Base-by-base conservation (phyloP, 2,113 vertebrate genomes). In the Nothocercus nigrocapillus region DNA sequence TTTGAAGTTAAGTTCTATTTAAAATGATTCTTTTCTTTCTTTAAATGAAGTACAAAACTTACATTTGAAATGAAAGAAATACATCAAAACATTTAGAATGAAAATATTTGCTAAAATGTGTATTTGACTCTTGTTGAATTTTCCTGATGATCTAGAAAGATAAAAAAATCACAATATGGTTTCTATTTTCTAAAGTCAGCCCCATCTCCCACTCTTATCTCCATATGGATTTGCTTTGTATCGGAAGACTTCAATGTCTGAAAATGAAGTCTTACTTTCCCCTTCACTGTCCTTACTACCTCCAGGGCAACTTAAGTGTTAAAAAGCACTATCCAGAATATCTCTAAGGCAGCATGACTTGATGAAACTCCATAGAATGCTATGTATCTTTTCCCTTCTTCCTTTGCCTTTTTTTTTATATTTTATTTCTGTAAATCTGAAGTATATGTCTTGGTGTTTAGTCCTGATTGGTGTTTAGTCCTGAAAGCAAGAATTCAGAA, bases 181-280 rank as follows among this genome's bases (percentile, higher is more conserved):
- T 94, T 94, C 76, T 89, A 1, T 90, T 63, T 91, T 49, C 30
- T 51, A 54, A 20, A 93, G 36, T 90, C 7, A 77, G 85, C 24
- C 90, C 32, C 27, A 32, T 73, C 86, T 90, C 62, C 67, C 25
- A 36, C 10, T 88, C 6, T 82, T 66, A 18, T 93, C 54, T 89
- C 62, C 7, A 5, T 90, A 20, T 42, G 40, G 17, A 63, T 90
- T 94, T 66, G 27, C 61, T 81, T 94, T n/a, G 5, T 85, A 93
- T 87, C 40, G 28, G 56, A 82, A 66, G 66, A 38, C 54, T 67
- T 77, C 40, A 25, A 27, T 12, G 28, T 54, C 54, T 88, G 59
- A 45, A 93, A 93, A 75, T 47, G 45, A 91, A 95, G 20, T 93
- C 47, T 91, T 88, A 13, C 24, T 75, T 53, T 34, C 30, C 64